phyloP scores from a whole-genome alignment of 2,113 vertebrate genomes.

The Phoenicopterus ruber region DNA sequence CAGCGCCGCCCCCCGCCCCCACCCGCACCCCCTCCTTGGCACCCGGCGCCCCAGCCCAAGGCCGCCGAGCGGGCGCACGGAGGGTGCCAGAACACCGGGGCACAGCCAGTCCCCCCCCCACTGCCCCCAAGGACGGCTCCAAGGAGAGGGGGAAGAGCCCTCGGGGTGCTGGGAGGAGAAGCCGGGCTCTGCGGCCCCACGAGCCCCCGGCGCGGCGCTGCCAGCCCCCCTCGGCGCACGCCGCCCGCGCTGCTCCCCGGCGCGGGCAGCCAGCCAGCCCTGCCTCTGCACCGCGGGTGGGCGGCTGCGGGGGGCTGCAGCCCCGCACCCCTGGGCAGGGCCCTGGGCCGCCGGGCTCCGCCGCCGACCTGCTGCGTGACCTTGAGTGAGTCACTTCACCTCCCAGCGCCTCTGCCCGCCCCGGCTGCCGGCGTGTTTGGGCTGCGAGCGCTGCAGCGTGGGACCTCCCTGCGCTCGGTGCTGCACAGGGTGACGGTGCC shows the following conservation, averaged over 20 bases:
- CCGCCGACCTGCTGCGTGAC: slow-evolving; percentile 18
- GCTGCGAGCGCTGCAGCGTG: slow-evolving; percentile 13
- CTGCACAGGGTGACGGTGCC: slow-evolving; percentile 16
- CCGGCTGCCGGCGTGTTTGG: slow-evolving; percentile 27
- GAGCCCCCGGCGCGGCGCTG: fast-evolving
- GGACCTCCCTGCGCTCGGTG: slow-evolving; percentile 10
- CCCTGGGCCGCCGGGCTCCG: not conserved
- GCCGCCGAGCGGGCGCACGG: not conserved
- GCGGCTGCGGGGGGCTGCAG: not conserved
- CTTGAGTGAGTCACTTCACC: slow-evolving; percentile 49
- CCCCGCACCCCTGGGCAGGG: not conserved
- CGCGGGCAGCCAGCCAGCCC: not conserved
- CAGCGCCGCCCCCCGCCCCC: not conserved
- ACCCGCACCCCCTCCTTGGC: fast-evolving
- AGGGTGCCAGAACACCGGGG: not conserved
- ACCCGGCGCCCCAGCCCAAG: not conserved
- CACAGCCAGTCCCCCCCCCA: not conserved
- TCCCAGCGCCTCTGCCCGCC: not conserved
- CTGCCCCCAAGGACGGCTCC: not conserved
- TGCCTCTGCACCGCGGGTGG: not conserved
- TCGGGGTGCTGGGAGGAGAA: too few species aligned
- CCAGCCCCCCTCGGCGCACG: too few species aligned
- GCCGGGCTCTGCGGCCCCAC: fast-evolving
- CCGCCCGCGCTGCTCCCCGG: fast-evolving
- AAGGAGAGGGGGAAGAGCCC: not conserved